Conservation (phyloP, 2,113 vertebrate genomes). For the Montifringilla adamsi region DNA sequence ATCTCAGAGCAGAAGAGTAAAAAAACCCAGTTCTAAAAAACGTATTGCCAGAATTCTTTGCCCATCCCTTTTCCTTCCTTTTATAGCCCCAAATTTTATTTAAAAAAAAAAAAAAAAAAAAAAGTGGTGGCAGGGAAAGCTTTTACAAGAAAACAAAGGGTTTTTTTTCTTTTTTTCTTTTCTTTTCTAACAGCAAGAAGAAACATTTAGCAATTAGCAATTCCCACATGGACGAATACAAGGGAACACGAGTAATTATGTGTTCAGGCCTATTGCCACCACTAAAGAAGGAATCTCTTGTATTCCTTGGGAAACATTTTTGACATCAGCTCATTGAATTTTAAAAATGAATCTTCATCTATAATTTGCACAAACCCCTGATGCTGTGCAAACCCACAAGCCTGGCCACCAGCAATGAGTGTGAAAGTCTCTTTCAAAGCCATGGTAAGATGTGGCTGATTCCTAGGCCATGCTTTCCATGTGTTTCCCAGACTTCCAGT, state of each 20-base stretch:
- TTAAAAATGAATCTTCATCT: background rate
- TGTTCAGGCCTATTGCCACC: background rate
- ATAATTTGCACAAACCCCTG: background rate
- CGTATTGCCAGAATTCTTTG: background rate
- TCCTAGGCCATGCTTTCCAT: background rate
- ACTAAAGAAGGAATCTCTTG: background rate
- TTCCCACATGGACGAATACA: background rate
- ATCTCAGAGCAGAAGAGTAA: background rate
- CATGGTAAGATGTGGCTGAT: background rate
- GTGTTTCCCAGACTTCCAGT: fast-evolving
- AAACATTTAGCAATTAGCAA: background rate
- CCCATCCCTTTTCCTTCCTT: background rate
- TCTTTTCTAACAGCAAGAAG: background rate
- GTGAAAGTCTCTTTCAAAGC: background rate
- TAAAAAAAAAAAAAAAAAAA: background rate
- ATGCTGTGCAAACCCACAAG: background rate
- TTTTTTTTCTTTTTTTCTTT: background rate
- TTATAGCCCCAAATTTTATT: background rate
- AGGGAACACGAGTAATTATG: background rate
- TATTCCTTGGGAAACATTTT: background rate
- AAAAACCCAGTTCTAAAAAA: background rate
- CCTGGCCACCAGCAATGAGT: background rate
- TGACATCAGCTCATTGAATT: background rate
- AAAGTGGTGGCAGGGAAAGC: fast-evolving
- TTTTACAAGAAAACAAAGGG: background rate